A percentile compares a stretch with the other conserved stretches of the same genome.
These are phyloP conservation scores for Oreochromis tanganicae DNA, from an alignment of 2,113 vertebrate species.

Conservation along the genomic window DNA sequence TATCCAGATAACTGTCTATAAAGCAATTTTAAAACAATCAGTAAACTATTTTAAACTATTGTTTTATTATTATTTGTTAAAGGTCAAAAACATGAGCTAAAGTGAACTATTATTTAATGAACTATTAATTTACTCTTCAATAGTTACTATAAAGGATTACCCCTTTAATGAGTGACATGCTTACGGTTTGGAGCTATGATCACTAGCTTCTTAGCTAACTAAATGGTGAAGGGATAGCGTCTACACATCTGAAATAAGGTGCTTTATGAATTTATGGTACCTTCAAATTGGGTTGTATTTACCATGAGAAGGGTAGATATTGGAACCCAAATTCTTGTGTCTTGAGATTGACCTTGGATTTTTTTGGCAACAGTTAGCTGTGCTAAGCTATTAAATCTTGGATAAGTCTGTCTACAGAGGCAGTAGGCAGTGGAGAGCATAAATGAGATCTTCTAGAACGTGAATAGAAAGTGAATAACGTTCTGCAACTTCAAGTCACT, in stretches of 20 bases:
- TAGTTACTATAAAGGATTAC: too few species aligned
- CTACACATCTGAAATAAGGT: background rate
- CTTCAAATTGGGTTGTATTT: background rate
- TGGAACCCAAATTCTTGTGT: background rate
- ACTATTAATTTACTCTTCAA: too few species aligned
- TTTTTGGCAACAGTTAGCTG: background rate
- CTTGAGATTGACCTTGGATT: background rate
- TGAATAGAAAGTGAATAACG: background rate
- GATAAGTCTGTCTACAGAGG: background rate
- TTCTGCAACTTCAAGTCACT: background rate
- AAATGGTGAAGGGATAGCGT: background rate
- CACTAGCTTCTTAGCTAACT: background rate
- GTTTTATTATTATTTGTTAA: too few species aligned
- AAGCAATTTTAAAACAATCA: background rate
- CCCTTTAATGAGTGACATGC: too few species aligned
- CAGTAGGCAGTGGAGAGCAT: background rate
- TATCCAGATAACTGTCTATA: background rate
- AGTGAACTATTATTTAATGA: too few species aligned
- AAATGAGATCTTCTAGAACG: background rate
- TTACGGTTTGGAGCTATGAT: too few species aligned
- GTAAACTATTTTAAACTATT: background rate
- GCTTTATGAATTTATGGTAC: background rate
- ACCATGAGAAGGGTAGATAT: background rate
- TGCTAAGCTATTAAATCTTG: background rate
- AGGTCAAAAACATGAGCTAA: too few species aligned